Percentiles rank a stretch among this genome's conserved stretches.
phyloP scores from a whole-genome alignment of 2,113 vertebrate genomes.

The Cinclus cinclus region DNA sequence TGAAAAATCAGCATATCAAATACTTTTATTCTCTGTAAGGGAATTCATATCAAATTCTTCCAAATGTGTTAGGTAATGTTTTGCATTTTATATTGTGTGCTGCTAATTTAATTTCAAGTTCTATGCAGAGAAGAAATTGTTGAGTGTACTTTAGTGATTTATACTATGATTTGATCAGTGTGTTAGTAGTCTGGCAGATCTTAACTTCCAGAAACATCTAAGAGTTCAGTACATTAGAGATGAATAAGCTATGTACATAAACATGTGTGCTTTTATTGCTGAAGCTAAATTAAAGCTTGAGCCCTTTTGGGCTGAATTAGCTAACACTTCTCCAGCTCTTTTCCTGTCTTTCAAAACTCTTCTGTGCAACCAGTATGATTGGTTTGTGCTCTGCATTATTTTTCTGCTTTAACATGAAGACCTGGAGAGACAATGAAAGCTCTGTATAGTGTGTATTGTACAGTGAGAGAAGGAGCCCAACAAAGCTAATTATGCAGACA shows the following conservation, averaged over 20 bases:
- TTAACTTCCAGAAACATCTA: neutral
- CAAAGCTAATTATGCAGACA: constrained; percentile 73
- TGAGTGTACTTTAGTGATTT: constrained; percentile 17
- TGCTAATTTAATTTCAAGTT: constrained; percentile 20
- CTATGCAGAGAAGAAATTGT: neutral
- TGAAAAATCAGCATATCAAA: neutral
- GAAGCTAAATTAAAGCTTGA: constrained; percentile 32
- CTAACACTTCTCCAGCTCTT: neutral
- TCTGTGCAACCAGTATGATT: constrained; percentile 22
- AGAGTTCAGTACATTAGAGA: neutral
- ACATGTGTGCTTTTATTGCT: constrained; percentile 21
- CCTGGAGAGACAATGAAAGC: constrained; percentile 62
- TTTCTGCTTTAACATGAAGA: constrained; percentile 47
- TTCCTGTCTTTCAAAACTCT: neutral
- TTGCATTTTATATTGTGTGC: neutral
- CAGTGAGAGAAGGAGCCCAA: constrained; percentile 62
- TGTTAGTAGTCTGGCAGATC: neutral
- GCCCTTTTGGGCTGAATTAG: neutral
- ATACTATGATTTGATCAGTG: constrained; percentile 1
- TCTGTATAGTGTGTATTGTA: constrained; percentile 46
- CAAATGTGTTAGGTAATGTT: constrained; percentile 5
- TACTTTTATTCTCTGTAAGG: neutral
- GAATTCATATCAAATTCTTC: neutral
- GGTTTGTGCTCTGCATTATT: constrained; percentile 46
- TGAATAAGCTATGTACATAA: neutral